Evolutionary conservation across 2,113 vertebrate species (phyloP).

Genomic region (Corythornis vintsioides): DNA sequence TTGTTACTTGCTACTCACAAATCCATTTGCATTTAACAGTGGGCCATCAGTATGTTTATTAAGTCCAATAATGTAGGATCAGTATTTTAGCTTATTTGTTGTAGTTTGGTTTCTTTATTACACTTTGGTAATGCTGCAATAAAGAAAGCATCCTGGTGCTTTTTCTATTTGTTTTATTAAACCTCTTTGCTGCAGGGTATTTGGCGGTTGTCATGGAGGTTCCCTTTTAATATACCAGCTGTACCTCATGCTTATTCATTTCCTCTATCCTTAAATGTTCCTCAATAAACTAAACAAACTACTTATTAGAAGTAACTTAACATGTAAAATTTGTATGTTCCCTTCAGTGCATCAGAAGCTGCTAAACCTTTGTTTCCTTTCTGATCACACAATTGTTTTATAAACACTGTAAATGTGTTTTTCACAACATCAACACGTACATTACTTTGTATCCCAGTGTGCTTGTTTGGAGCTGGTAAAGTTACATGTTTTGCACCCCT

Average conservation of each 20-base stretch:
- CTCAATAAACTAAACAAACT: slow-evolving; percentile 75
- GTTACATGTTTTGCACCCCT: background rate
- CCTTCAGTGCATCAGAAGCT: slow-evolving; percentile 8
- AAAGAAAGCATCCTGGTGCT: slow-evolving; percentile 72
- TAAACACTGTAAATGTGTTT: background rate
- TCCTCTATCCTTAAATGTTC: slow-evolving; percentile 71
- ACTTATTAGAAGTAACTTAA: slow-evolving; percentile 63
- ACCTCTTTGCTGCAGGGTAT: slow-evolving; percentile 67
- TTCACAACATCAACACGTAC: background rate
- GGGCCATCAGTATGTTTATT: slow-evolving; percentile 42
- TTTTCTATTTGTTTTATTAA: slow-evolving; percentile 80
- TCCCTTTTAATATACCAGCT: slow-evolving; percentile 74
- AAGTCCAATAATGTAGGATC: slow-evolving; percentile 46
- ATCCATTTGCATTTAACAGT: slow-evolving; percentile 40
- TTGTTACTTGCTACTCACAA: slow-evolving; percentile 10
- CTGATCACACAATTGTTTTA: background rate
- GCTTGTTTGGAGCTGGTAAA: background rate
- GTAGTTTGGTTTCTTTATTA: slow-evolving; percentile 58
- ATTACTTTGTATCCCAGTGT: background rate
- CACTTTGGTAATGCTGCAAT: slow-evolving; percentile 54
- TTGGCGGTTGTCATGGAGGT: slow-evolving; percentile 72
- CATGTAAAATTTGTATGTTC: background rate
- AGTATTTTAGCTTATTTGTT: slow-evolving; percentile 63
- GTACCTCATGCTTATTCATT: slow-evolving; percentile 74
- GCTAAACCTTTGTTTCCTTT: background rate